phyloP scores from a whole-genome alignment of 1,140 invertebrate genomes.

The Zaprionus tsacasi region DNA sequence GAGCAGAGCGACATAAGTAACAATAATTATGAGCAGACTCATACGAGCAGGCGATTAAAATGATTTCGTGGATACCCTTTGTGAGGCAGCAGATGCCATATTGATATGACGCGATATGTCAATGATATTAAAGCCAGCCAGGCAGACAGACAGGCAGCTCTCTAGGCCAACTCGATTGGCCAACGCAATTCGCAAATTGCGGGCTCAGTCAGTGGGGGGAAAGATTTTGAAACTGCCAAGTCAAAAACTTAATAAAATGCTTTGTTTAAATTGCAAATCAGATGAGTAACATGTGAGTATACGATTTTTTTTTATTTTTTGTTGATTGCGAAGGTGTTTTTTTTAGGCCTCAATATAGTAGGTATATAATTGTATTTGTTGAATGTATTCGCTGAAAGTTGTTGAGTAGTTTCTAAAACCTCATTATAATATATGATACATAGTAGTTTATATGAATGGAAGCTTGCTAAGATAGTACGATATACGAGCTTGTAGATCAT shows the following conservation, averaged over 20 bases:
- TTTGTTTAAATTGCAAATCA: constrained; percentile 23
- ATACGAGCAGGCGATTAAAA: constrained; percentile 18
- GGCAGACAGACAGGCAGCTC: constrained; percentile 6
- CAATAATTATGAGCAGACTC: constrained; percentile 27
- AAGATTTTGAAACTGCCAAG: constrained; percentile 24
- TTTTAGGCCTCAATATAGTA: too few relatives aligned
- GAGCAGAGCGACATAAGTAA: constrained; percentile 5
- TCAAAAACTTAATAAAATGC: constrained; percentile 25
- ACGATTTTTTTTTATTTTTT: background rate
- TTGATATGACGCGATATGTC: constrained; percentile 39
- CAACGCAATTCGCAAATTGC: constrained; percentile 23
- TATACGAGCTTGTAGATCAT: too few relatives aligned
- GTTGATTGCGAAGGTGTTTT: too few relatives aligned
- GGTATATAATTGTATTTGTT: too few relatives aligned
- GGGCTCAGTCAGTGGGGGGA: background rate
- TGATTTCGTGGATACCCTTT: constrained; percentile 13
- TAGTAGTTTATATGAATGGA: too few relatives aligned
- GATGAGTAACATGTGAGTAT: constrained; percentile 3
- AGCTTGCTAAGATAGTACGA: background rate
- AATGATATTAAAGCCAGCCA: constrained; percentile 19
- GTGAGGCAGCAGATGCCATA: constrained; percentile 21
- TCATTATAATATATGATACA: too few relatives aligned
- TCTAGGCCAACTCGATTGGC: constrained; percentile 53
- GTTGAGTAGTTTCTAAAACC: too few relatives aligned
- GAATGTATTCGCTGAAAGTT: too few relatives aligned